phyloP scores from a whole-genome alignment of 2,888 invertebrate species.

The Noctua janthina region DNA sequence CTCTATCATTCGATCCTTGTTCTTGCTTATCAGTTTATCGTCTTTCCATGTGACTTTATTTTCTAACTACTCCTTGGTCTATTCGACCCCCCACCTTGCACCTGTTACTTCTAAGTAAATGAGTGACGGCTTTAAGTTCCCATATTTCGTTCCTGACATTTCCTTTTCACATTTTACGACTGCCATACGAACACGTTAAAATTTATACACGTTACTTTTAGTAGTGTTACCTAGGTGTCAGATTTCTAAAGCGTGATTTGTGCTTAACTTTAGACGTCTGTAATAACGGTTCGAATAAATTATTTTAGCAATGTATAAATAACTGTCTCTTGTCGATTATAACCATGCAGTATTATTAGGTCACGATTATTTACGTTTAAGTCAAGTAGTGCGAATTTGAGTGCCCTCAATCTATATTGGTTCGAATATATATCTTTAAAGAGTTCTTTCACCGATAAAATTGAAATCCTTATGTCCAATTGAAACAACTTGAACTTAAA shows the following conservation, averaged over 20 bases:
- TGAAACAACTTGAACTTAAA: neutral
- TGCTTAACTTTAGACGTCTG: slow-evolving; percentile 48
- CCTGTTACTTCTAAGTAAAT: slow-evolving; percentile 31
- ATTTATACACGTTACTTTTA: slow-evolving; percentile 57
- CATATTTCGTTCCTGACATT: slow-evolving; percentile 54
- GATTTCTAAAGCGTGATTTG: slow-evolving; percentile 63
- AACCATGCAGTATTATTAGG: slow-evolving; percentile 19
- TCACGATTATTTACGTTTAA: slow-evolving; percentile 37
- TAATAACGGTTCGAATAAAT: slow-evolving; percentile 49
- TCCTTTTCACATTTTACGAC: slow-evolving; percentile 52
- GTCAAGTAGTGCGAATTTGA: slow-evolving; percentile 23
- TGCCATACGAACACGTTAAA: slow-evolving; percentile 34
- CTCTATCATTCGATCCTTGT: neutral
- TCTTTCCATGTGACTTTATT: slow-evolving; percentile 3
- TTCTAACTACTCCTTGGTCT: slow-evolving; percentile 10
- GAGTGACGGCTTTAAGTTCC: slow-evolving; percentile 45
- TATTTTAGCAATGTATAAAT: slow-evolving; percentile 41
- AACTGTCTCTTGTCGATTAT: slow-evolving; percentile 36
- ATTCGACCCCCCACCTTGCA: slow-evolving; percentile 13
- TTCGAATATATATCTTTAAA: neutral
- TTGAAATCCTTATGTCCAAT: neutral
- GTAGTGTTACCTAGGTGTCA: slow-evolving; percentile 38
- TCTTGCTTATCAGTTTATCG: neutral
- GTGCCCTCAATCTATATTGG: neutral
- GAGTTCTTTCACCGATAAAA: neutral